Percentiles rank a stretch among this genome's conserved stretches.
Conservation (phyloP, 1,140 invertebrate genomes). For the Trichoplusia ni region DNA sequence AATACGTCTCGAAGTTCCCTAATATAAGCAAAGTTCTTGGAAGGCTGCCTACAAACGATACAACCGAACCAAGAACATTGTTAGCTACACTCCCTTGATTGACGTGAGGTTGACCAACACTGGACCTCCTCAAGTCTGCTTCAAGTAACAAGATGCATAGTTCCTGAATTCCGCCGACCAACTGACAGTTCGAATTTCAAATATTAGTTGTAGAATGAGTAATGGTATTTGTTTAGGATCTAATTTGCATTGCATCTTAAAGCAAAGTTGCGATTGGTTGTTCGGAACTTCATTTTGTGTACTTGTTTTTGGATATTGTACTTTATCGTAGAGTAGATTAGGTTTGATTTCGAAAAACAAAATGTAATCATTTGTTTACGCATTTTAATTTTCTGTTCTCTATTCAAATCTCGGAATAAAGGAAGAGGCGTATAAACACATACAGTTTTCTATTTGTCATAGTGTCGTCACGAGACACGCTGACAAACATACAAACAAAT, state of each 20-base stretch:
- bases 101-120: conserved; percentile 69
- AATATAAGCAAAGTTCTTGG: conserved; percentile 25
- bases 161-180: conserved; percentile 62
- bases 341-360: neutral
- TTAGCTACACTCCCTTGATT: conserved; percentile 66
- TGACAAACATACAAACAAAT: conserved; percentile 48
- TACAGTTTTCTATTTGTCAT: conserved; percentile 44
- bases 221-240: conserved; percentile 41
- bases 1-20: conserved; percentile 13
- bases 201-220: conserved; percentile 55
- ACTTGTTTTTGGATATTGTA: neutral
- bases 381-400: conserved; percentile 5
- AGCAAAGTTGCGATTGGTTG: conserved; percentile 4
- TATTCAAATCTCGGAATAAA: conserved; percentile 18
- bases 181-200: conserved; percentile 63
- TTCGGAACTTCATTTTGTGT: neutral
- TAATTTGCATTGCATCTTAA: conserved; percentile 24
- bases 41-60: conserved; percentile 13
- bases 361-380: neutral
- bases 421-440: conserved; percentile 37
- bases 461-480: conserved; percentile 40
- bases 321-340: neutral
- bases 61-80: conserved; percentile 48
- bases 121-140: conserved; percentile 61
- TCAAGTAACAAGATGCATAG: conserved; percentile 71